A percentile compares a stretch with the other conserved stretches of the same genome.
These are phyloP conservation scores for Crematogaster levior DNA, from an alignment of 2,888 invertebrate genomes.

Conservation along the genomic window DNA sequence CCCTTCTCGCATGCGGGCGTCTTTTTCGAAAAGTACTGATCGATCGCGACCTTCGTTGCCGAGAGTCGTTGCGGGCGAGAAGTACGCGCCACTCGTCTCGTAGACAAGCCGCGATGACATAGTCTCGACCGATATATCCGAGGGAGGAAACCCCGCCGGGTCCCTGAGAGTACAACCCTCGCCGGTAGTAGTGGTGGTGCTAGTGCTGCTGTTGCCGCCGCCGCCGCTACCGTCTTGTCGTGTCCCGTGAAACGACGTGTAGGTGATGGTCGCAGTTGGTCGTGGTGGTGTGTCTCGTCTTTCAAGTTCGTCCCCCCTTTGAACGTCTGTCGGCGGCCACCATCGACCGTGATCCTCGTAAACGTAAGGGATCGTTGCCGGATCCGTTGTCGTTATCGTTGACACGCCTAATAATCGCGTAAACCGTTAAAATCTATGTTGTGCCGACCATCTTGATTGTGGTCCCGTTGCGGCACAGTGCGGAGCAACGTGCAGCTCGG, in stretches of 20 bases:
- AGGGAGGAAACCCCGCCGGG: conserved; percentile 29
- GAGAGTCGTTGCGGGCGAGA: conserved; percentile 54
- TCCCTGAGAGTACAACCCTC: neutral
- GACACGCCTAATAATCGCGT: conserved; percentile 13
- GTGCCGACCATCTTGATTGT: conserved; percentile 42
- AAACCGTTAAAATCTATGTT: conserved; percentile 43
- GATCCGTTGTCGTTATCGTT: conserved; percentile 3
- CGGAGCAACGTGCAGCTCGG: conserved; percentile 11
- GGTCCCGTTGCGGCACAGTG: conserved; percentile 46
- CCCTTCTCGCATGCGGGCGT: conserved; percentile 5
- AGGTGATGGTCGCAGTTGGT: conserved; percentile 29
- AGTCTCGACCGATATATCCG: conserved; percentile 32
- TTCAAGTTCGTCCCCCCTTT: conserved; percentile 47
- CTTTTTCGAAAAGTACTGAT: conserved; percentile 57
- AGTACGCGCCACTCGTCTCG: conserved; percentile 45
- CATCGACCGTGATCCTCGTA: conserved; percentile 53
- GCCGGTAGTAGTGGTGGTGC: conserved; percentile 47
- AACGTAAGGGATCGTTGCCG: conserved; percentile 14
- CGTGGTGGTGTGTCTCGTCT: conserved; percentile 47
- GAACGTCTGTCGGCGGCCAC: conserved; percentile 22
- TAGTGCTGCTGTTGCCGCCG: conserved; percentile 39
- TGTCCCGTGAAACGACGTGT: conserved; percentile 52
- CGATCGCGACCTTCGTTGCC: conserved; percentile 72
- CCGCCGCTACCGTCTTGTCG: conserved; percentile 20
- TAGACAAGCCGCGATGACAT: conserved; percentile 36